These are phyloP conservation scores for Dendrolimus houi DNA, from an alignment of 2,888 invertebrate species.

Conservation along the genomic window DNA sequence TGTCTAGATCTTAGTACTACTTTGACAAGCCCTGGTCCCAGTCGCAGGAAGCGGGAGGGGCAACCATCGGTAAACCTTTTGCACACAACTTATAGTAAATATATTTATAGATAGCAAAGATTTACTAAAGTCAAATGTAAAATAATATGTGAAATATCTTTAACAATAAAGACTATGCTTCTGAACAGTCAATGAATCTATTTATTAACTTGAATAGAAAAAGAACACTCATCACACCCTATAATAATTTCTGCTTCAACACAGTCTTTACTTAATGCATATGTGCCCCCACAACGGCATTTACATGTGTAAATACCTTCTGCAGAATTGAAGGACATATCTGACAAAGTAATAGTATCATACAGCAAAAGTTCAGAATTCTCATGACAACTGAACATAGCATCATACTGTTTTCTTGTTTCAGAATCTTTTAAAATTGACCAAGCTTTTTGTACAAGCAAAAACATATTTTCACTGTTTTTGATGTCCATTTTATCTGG, in stretches of 20 bases:
- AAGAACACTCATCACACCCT: constrained; percentile 85
- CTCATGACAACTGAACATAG: constrained; percentile 73
- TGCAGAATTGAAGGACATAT: constrained; percentile 56
- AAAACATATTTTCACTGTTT: constrained; percentile 36
- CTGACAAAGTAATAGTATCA: constrained; percentile 67
- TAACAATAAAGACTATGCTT: no score
- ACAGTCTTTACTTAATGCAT: constrained; percentile 49
- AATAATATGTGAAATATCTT: no score
- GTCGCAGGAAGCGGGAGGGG: no score
- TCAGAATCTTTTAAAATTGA: constrained; percentile 78
- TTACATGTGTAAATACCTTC: constrained; percentile 63
- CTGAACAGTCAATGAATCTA: no score
- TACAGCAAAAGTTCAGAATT: constrained; percentile 77
- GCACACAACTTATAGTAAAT: no score
- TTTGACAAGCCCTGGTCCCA: no score
- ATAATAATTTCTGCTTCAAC: constrained; percentile 50
- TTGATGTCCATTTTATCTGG: constrained; percentile 73
- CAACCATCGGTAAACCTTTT: no score
- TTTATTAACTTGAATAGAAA: constrained; percentile 76
- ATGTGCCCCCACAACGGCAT: constrained; percentile 83
- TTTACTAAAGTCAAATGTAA: no score
- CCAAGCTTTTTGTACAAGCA: constrained; percentile 82
- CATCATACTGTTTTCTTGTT: constrained; percentile 80
- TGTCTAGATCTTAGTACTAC: no score
- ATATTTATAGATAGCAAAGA: no score